Evolutionary conservation across 2,888 invertebrate species (phyloP), one percentile per base, ranked within the genome.

Genomic region (Amiota minor): DNA sequence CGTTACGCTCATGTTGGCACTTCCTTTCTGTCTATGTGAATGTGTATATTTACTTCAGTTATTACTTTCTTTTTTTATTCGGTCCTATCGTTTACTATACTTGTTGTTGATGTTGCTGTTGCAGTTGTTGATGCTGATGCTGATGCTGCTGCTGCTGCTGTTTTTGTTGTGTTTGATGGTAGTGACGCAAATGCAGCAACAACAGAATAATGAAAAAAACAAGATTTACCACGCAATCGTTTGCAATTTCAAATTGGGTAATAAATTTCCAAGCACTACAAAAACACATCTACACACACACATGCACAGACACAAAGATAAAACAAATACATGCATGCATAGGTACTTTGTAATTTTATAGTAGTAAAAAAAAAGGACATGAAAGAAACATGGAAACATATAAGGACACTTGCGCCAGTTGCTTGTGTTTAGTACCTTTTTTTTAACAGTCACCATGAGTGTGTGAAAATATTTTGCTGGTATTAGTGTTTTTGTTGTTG

Each of bases 221-320:
- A 35, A 81, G 76, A 79, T 82, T 84, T 84, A 86, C 83, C 79
- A 86, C 86, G 83, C 85, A 81, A 83, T 84, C 85, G 85, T 83
- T 86, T 84, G 84, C 84, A 85, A 85, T 86, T 86, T 86, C 75
- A 86, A 86, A 84, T 84, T 84, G 87, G 87, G 85, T 84, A 81
- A 84, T 84, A 86, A 86, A 86, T 84, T 84, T 77, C 75, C 77
- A 74, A 83, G 80, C 85, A 68, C 67, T 68, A 68, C 46, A 50
- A 61, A 70, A 35, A 56, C 56, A 56, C 35, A 64, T 12, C 45
- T 45, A 53, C 20, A n/a, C 23, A 18, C 53, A 16, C 56, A 47
- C 70, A 74, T 73, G 76, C 73, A 77, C 76, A 70, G 68, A 74
- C 64, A 75, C 74, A 80, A 74, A 74, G 73, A 23, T 1, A 23